Conservation (phyloP, 1,140 invertebrate genomes). For the Streblospio benedicti region DNA sequence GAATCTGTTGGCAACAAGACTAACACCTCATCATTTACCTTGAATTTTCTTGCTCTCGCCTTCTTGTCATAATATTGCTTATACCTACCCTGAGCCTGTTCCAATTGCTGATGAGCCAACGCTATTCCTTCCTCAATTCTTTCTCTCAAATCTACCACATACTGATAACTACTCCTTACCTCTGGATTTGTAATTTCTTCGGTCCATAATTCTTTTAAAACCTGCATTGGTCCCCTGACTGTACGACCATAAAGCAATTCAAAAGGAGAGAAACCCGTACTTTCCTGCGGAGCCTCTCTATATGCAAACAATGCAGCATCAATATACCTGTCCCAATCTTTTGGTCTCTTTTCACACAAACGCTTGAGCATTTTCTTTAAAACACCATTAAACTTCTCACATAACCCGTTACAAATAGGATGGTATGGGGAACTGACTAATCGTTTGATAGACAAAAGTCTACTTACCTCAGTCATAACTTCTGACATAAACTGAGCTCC, state of each 20-base stretch:
- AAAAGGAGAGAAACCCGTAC: slow-evolving; percentile 28
- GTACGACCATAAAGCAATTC: too few relatives aligned
- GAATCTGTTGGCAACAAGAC: background rate
- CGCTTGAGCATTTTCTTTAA: slow-evolving; percentile 20
- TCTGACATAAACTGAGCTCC: slow-evolving; percentile 45
- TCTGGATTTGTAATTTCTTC: too few relatives aligned
- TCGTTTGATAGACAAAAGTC: slow-evolving; percentile 8
- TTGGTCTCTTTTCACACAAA: slow-evolving; percentile 8
- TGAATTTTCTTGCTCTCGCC: background rate
- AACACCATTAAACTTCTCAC: slow-evolving; percentile 13
- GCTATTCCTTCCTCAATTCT: slow-evolving; percentile 19
- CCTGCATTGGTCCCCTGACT: slow-evolving; percentile 26
- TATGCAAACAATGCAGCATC: slow-evolving; percentile 9
- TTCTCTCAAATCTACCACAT: too few relatives aligned
- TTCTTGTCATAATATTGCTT: slow-evolving; percentile 14
- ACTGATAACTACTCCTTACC: too few relatives aligned
- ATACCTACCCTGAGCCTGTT: slow-evolving; percentile 9
- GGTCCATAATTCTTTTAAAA: slow-evolving; percentile 31
- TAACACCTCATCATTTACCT: background rate
- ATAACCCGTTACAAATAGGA: slow-evolving; percentile 9
- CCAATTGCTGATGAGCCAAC: slow-evolving; percentile 14
- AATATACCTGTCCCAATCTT: slow-evolving; percentile 11
- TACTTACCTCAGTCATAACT: too few relatives aligned
- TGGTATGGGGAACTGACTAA: slow-evolving; percentile 4
- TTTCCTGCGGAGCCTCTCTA: slow-evolving; percentile 10